Evolutionary conservation across 1,140 invertebrate genomes (phyloP).

Genomic region (Popillia japonica): DNA sequence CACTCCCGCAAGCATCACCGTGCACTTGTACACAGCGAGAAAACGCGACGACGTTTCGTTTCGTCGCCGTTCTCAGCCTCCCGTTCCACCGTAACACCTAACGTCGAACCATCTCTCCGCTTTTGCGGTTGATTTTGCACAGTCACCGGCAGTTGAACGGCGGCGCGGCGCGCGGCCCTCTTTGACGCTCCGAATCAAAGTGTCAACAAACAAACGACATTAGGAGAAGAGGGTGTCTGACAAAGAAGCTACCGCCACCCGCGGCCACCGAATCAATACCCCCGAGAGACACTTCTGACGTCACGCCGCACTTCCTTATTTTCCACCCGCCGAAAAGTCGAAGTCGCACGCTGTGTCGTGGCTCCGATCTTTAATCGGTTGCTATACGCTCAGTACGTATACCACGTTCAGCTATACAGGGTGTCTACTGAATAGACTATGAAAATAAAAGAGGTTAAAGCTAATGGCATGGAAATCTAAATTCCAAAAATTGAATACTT

Average conservation of each 20-base stretch:
- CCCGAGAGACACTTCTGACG: slow-evolving; percentile 45
- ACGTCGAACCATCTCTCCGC: not conserved
- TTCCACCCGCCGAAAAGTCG: slow-evolving; percentile 9
- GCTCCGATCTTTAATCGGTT: slow-evolving; percentile 25
- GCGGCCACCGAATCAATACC: slow-evolving; percentile 44
- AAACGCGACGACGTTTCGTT: not conserved
- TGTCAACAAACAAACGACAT: slow-evolving; percentile 54
- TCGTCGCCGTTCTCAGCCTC: not conserved
- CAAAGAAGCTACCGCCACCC: slow-evolving; percentile 41
- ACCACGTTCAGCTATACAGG: too few relatives aligned
- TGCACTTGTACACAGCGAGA: not conserved
- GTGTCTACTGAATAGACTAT: too few relatives aligned
- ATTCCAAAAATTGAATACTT: too few relatives aligned
- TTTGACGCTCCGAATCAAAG: slow-evolving; percentile 51
- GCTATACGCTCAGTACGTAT: not conserved
- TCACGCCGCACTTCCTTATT: slow-evolving; percentile 41
- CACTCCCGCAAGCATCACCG: not conserved
- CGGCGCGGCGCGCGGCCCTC: slow-evolving; percentile 36
- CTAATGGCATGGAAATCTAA: too few relatives aligned
- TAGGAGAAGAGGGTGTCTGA: slow-evolving; percentile 46
- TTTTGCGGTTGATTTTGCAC: slow-evolving; percentile 36
- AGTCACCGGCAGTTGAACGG: slow-evolving; percentile 32
- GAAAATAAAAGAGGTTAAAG: too few relatives aligned
- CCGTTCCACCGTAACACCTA: not conserved
- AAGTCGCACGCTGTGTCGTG: not conserved